These are phyloP conservation scores for Drosophila baimaii DNA, from an alignment of 1,140 invertebrate species.

Conservation along the genomic window DNA sequence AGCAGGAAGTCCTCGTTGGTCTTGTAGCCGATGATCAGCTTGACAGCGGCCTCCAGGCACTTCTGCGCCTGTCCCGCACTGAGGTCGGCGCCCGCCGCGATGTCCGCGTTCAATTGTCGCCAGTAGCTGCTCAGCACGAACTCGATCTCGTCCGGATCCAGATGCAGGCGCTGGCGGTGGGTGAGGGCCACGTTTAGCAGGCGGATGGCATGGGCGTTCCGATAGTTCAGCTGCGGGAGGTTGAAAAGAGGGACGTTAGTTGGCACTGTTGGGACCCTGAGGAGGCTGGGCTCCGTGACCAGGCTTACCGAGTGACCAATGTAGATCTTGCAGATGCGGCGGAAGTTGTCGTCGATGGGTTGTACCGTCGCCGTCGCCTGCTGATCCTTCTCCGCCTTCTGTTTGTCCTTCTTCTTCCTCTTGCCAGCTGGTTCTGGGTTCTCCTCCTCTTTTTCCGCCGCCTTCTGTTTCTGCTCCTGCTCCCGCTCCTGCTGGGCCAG, in stretches of 20 bases:
- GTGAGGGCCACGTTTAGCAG: slow-evolving; percentile 71
- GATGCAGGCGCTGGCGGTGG: slow-evolving; percentile 67
- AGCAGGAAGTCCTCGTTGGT: slow-evolving; percentile 78
- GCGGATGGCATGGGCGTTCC: slow-evolving; percentile 65
- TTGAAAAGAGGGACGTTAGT: neutral
- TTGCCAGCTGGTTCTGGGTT: neutral
- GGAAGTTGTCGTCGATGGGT: slow-evolving; percentile 70
- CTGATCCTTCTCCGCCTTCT: neutral
- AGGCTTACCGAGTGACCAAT: slow-evolving; percentile 75
- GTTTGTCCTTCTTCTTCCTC: slow-evolving; percentile 10
- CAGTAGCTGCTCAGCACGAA: slow-evolving; percentile 75
- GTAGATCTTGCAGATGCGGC: slow-evolving; percentile 79
- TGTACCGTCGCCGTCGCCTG: neutral
- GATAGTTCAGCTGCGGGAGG: slow-evolving; percentile 63
- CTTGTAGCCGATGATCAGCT: slow-evolving; percentile 78
- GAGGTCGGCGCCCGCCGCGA: slow-evolving; percentile 25
- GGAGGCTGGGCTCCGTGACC: no score
- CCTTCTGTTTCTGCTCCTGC: slow-evolving; percentile 13
- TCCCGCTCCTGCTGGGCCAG: slow-evolving; percentile 28
- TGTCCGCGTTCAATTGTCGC: slow-evolving; percentile 70
- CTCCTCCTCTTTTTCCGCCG: neutral
- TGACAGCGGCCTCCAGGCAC: slow-evolving; percentile 62
- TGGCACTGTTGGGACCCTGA: no score
- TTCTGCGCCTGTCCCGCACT: slow-evolving; percentile 17
- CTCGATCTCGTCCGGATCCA: slow-evolving; percentile 79